Base-by-base conservation (phyloP, 2,797 vertebrate species). In the Leptoclinus maculatus region DNA sequence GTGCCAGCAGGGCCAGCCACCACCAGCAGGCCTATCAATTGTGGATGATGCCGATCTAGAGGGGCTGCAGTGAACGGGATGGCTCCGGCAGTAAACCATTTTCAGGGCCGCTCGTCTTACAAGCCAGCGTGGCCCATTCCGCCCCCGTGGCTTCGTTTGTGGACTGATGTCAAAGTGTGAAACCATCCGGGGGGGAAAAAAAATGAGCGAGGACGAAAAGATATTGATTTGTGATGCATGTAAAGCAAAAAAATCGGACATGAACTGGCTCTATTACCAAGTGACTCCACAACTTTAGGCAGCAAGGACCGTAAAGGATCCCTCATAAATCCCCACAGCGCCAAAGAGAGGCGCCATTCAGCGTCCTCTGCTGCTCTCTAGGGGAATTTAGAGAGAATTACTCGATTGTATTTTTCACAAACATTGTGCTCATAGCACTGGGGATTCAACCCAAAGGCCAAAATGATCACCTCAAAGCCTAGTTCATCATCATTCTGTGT, bases 321-420 rank as follows among this genome's bases (percentile, higher is more conserved):
- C 56, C 14, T 51, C 21, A 19, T 6, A 2, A 53, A 16, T 29
- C 54, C 39, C 59, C 62, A 2, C 23, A 1, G 10, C 27, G 36
- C 7, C 13, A 8, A 0, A 25, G 32, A n/a, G 17, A 2, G 5
- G 65, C 1, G 9, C 64, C n/a, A 91, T 90, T 69, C 3, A 8
- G 62, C 54, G 86, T 91, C 86, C 81, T 93, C 73, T 94, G 91
- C 91, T 89, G 85, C 87, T 12, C 80, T 91, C 91, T 89, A 84
- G 86, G 0, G 92, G 84, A 80, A 0, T 3, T 17, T 10, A 1
- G 0, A 6, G 2, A 7, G 54, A 77, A 89, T 19, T 66, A 16
- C 69, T 70, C 2, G 0, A 9, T 0, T 67, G 21, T 64, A 1
- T 47, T 56, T 54, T n/a, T 14, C 16, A 16, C 0, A 32, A 5